Conservation (phyloP, 2,113 vertebrate species). For the Phylloscopus trochilus region DNA sequence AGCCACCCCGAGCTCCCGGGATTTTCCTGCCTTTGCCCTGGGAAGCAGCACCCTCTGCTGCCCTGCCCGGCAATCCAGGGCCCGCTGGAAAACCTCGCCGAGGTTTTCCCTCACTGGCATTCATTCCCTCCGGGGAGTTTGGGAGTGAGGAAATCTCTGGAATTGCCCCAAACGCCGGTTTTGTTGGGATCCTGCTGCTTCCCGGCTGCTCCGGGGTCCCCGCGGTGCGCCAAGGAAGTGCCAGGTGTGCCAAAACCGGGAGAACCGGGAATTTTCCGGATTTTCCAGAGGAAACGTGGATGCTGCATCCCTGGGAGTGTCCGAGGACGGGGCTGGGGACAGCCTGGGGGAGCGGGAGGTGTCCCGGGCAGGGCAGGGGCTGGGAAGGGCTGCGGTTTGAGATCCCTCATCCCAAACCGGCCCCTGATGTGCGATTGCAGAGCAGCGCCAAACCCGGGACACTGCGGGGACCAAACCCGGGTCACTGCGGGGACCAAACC, state of each 20-base stretch:
- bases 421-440: rapidly evolving
- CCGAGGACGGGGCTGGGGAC: background rate
- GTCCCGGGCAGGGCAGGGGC: background rate
- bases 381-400: background rate
- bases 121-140: background rate
- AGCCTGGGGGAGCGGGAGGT: rapidly evolving
- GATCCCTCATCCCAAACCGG: background rate
- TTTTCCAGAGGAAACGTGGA: background rate
- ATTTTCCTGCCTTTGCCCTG: background rate
- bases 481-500: too few species aligned
- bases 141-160: background rate
- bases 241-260: too few species aligned
- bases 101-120: rapidly evolving
- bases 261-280: too few species aligned
- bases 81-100: background rate
- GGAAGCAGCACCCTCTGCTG: slow-evolving; percentile 39
- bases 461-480: too few species aligned
- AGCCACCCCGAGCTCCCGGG: background rate
- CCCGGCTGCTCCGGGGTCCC: background rate
- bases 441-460: too few species aligned
- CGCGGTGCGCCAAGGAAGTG: too few species aligned
- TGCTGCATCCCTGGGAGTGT: background rate
- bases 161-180: background rate
- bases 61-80: background rate
- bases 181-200: background rate